phyloP scores from a whole-genome alignment of 2,113 vertebrate genomes.

The Gobiocypris rarus region DNA sequence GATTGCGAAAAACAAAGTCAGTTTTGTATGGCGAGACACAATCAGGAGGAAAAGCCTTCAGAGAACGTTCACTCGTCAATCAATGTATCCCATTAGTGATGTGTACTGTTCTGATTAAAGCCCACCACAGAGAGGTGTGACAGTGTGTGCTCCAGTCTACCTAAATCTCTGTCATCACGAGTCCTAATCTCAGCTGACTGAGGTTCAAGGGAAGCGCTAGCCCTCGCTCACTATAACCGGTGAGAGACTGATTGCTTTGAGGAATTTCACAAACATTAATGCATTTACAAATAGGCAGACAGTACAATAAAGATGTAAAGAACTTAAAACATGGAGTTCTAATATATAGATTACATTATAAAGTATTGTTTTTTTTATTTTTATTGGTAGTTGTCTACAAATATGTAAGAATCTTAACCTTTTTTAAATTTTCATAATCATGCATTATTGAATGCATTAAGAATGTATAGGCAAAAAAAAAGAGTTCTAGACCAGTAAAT shows the following conservation, averaged over 20 bases:
- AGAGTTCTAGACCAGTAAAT: background rate
- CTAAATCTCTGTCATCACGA: conserved; percentile 38
- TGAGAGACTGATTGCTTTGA: conserved; percentile 37
- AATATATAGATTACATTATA: background rate
- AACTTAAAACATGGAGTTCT: background rate
- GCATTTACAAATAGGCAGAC: background rate
- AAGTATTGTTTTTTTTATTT: background rate
- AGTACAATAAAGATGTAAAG: background rate
- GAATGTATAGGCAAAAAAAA: background rate
- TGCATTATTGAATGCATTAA: background rate
- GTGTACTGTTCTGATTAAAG: conserved; percentile 46
- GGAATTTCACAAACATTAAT: conserved; percentile 21
- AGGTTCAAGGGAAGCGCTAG: background rate
- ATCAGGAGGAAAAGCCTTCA: conserved; percentile 25
- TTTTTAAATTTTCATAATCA: no score
- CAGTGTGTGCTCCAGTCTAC: conserved; percentile 19
- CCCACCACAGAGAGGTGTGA: conserved; percentile 41
- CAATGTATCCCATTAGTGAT: conserved; percentile 44
- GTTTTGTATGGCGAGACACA: conserved; percentile 24
- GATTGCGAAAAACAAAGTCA: conserved; percentile 38
- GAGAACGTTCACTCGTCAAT: conserved; percentile 33
- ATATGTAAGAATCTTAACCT: background rate
- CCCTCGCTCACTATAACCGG: background rate
- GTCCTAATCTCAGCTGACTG: conserved; percentile 37
- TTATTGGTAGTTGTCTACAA: background rate